These are phyloP conservation scores for Parus major DNA, from an alignment of 2,113 vertebrate genomes.

Conservation along the genomic window DNA sequence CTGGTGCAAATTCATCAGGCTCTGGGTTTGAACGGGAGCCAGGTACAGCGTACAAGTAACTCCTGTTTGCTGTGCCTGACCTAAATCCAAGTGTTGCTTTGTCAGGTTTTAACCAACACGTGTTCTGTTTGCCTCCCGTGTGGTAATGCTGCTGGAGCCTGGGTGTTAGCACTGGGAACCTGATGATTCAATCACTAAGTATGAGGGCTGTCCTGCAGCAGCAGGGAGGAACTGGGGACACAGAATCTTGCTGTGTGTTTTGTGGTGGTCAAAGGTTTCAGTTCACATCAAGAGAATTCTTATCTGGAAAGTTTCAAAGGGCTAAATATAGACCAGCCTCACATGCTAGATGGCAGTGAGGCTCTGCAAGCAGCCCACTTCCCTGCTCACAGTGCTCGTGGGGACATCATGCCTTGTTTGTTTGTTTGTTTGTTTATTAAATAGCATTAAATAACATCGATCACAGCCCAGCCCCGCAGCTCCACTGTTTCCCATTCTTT, in stretches of 20 bases:
- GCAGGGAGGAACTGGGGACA: background rate
- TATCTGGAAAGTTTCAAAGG: background rate
- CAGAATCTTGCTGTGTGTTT: background rate
- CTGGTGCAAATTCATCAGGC: conserved; percentile 37
- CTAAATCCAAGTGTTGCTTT: conserved; percentile 53
- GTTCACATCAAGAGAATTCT: background rate
- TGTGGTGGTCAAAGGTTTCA: conserved; percentile 19
- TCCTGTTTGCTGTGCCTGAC: conserved; percentile 58
- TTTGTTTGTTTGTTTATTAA: background rate
- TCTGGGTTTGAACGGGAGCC: conserved; percentile 21
- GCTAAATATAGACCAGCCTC: background rate
- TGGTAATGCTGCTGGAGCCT: background rate
- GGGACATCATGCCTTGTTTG: background rate
- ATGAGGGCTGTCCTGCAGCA: background rate
- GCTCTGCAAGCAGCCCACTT: background rate
- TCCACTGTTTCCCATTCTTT: background rate
- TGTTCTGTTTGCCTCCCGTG: background rate
- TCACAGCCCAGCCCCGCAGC: background rate
- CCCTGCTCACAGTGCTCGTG: background rate
- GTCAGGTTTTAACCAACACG: conserved; percentile 22
- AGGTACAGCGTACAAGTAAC: background rate
- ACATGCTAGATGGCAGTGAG: background rate
- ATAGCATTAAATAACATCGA: no score
- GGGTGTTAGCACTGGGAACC: conserved; percentile 26
- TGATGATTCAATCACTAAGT: conserved; percentile 24